phyloP scores from a whole-genome alignment of 53 echinoderm and acorn worm genomes.

The Apostichopus leukothele region DNA sequence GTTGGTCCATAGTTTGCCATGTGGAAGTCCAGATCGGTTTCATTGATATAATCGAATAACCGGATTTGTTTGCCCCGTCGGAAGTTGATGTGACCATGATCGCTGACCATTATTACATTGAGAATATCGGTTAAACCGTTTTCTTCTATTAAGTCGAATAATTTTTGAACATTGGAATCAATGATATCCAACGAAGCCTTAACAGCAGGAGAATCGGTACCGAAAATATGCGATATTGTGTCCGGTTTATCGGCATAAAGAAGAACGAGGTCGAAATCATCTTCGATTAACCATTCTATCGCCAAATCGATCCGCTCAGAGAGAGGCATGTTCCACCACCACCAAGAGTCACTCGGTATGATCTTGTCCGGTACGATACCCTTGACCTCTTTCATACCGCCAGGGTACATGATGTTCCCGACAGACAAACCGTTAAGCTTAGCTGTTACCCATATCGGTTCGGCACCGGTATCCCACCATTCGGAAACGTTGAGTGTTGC shows the following conservation, averaged over 20 bases:
- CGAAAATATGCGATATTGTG: constrained; percentile 43
- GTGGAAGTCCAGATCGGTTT: constrained; percentile 48
- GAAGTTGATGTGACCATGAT: constrained; percentile 54
- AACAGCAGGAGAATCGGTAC: constrained; percentile 29
- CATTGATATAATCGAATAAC: constrained; percentile 53
- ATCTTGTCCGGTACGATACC: constrained; percentile 63
- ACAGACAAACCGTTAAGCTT: constrained; percentile 65
- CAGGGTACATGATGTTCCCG: constrained; percentile 77
- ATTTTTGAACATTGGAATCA: constrained; percentile 7
- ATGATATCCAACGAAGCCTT: constrained; percentile 20
- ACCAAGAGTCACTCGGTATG: constrained; percentile 63
- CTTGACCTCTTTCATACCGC: constrained; percentile 68
- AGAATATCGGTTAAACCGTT: constrained; percentile 48
- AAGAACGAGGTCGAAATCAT: constrained; percentile 57
- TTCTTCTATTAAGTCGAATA: constrained; percentile 48
- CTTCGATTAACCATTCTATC: constrained; percentile 64
- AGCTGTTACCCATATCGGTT: constrained; percentile 85
- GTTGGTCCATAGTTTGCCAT: constrained; percentile 57
- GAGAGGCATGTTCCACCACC: constrained; percentile 54
- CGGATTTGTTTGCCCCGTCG: constrained; percentile 27
- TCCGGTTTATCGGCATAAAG: constrained; percentile 58
- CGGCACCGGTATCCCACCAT: constrained; percentile 70
- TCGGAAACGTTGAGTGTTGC: constrained; percentile 68
- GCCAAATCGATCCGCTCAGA: constrained; percentile 60
- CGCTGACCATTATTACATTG: constrained; percentile 58